Conservation (phyloP, 2,797 vertebrate species). For the Gorsachius magnificus region DNA sequence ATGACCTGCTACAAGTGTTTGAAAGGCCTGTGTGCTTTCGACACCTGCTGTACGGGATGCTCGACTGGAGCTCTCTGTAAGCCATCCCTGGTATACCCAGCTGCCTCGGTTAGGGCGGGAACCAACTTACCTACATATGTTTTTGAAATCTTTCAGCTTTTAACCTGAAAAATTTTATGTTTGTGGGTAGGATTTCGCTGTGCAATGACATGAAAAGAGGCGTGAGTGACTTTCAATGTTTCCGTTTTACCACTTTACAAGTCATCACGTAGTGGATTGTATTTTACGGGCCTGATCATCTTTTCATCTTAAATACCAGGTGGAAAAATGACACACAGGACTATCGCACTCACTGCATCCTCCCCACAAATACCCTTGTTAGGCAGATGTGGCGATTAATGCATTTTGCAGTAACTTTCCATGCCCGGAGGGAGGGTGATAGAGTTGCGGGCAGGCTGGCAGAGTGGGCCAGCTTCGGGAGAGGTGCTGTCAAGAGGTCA, state of each 20-base stretch:
- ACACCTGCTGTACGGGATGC: neutral
- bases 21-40: neutral
- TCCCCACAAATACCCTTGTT: neutral
- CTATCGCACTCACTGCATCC: neutral
- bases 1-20: neutral
- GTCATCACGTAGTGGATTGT: neutral
- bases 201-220: constrained; percentile 6
- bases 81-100: neutral
- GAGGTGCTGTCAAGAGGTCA: rapidly evolving
- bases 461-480: neutral
- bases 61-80: neutral
- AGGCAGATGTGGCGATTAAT: neutral
- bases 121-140: neutral
- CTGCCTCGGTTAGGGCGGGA: rapidly evolving
- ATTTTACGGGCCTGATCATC: neutral
- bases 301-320: neutral
- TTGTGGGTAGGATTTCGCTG: constrained; percentile 26
- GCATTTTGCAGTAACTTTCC: neutral
- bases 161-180: neutral
- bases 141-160: constrained; percentile 22
- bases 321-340: neutral
- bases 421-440: neutral
- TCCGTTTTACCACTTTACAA: constrained; percentile 14
- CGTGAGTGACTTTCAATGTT: neutral
- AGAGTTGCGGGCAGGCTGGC: neutral